These are phyloP conservation scores for Orthosia gothica DNA, from an alignment of 2,888 invertebrate species.

Conservation along the genomic window DNA sequence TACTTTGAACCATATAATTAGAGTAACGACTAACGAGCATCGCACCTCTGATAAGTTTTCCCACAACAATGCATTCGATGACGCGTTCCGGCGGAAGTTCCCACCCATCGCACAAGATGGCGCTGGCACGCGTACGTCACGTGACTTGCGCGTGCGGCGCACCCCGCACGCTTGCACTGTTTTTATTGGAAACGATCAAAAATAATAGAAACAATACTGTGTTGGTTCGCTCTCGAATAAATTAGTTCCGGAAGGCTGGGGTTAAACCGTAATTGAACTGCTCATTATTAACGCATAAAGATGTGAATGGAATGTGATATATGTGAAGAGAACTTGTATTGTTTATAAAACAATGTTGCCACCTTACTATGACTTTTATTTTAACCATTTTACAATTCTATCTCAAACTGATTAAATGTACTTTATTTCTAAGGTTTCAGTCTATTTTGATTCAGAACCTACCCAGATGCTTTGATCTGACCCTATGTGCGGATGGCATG, in stretches of 20 bases:
- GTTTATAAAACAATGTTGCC: neutral
- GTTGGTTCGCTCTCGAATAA: conserved; percentile 86
- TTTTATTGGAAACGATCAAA: conserved; percentile 89
- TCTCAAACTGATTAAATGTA: neutral
- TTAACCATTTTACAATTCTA: neutral
- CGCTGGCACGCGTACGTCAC: conserved; percentile 81
- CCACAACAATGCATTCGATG: conserved; percentile 79
- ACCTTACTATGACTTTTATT: neutral
- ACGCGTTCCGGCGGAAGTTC: conserved; percentile 86
- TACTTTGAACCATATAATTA: conserved; percentile 63
- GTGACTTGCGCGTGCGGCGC: conserved; percentile 77
- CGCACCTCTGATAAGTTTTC: conserved; percentile 81
- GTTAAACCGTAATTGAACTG: conserved; percentile 90
- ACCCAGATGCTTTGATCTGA: neutral
- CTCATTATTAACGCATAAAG: conserved; percentile 84
- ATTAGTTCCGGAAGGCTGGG: conserved; percentile 85
- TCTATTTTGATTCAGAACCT: neutral
- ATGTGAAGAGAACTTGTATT: neutral
- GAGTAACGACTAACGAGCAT: conserved; percentile 67
- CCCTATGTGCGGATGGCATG: too few species aligned
- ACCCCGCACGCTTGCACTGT: conserved; percentile 83
- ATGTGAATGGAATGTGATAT: conserved; percentile 40
- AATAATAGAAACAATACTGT: conserved; percentile 87
- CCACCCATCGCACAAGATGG: conserved; percentile 88
- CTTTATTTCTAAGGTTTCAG: neutral